A percentile compares a stretch with the other conserved stretches of the same genome.
Conservation (phyloP, 2,797 vertebrate species). For the Threskiornis aethiopicus region DNA sequence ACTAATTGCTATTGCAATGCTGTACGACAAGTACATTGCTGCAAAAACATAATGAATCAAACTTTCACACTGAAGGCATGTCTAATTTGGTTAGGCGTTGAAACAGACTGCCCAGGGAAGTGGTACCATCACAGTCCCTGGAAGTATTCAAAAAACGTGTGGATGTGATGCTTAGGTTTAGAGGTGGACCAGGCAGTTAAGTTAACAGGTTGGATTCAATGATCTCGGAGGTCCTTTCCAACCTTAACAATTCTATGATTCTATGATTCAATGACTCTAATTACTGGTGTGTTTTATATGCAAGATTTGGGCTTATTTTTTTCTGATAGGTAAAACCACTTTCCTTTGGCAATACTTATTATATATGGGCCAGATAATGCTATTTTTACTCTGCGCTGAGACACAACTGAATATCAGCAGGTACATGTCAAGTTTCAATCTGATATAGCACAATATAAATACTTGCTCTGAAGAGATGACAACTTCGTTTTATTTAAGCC, state of each 20-base stretch:
- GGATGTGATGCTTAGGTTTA: too few relatives aligned
- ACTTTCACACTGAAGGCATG: neutral
- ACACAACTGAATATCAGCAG: neutral
- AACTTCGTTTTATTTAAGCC: neutral
- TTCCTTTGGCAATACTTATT: neutral
- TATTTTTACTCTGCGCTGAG: neutral
- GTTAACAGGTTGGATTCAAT: too few relatives aligned
- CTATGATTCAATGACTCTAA: neutral
- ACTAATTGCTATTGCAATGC: neutral
- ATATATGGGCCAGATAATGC: neutral
- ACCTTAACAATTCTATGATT: too few relatives aligned
- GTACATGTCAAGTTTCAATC: neutral
- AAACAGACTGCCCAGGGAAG: too few relatives aligned
- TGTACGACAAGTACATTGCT: neutral
- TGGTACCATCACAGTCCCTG: too few relatives aligned
- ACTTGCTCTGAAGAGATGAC: neutral
- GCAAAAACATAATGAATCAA: neutral
- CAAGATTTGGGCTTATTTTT: neutral
- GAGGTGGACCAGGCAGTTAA: too few relatives aligned
- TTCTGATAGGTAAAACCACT: neutral
- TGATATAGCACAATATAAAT: neutral
- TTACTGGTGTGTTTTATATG: neutral
- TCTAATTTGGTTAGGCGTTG: neutral
- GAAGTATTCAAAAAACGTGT: too few relatives aligned
- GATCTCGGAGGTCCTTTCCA: too few relatives aligned